phyloP scores from a whole-genome alignment of 2,797 vertebrate species.

The Muscicapa comitata region DNA sequence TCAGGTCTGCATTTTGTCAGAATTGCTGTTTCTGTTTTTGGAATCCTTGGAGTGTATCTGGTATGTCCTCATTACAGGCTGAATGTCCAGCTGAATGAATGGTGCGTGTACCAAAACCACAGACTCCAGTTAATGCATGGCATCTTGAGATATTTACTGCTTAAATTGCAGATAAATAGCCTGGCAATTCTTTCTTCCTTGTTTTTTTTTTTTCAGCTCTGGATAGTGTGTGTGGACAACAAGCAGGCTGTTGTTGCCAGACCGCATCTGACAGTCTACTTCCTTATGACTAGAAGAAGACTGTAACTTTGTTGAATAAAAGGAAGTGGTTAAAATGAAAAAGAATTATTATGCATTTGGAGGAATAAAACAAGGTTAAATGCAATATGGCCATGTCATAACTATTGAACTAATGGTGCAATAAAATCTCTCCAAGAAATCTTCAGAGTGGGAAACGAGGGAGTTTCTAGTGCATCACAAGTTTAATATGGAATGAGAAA shows the following conservation, averaged over 20 bases:
- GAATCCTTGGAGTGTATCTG: not conserved
- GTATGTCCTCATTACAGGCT: not conserved
- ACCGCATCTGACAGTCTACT: not conserved
- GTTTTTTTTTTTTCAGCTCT: not conserved
- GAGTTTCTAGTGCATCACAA: not conserved
- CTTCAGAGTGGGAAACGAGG: not conserved
- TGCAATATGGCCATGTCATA: not conserved
- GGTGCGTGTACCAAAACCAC: not conserved
- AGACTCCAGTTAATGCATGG: not conserved
- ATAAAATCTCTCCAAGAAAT: not conserved
- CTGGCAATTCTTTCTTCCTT: not conserved
- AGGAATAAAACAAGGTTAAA: not conserved
- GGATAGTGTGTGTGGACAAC: not conserved
- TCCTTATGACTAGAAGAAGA: not conserved
- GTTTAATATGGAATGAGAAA: not conserved
- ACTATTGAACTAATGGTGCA: not conserved
- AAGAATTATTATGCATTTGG: not conserved
- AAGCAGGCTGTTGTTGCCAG: not conserved
- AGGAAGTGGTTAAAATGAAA: not conserved
- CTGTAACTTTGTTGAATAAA: not conserved
- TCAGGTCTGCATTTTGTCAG: not conserved
- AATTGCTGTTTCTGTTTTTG: not conserved
- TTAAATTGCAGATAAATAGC: not conserved
- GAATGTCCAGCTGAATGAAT: not conserved
- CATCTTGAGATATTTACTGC: not conserved